These are phyloP conservation scores for Acronicta leporina DNA, from an alignment of 2,888 invertebrate genomes.

Conservation along the genomic window DNA sequence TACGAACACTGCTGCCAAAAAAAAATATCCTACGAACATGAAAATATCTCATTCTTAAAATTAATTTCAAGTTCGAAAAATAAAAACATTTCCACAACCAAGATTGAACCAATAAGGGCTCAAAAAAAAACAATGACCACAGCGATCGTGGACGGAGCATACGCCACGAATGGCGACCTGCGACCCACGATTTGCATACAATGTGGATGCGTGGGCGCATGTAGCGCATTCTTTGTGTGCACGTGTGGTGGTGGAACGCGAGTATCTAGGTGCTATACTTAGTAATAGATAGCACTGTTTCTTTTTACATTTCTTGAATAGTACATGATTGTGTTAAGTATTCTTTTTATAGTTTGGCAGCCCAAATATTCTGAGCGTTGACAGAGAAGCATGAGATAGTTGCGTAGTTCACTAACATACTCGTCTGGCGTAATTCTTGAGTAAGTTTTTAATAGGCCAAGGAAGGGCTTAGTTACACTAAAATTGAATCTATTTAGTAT, in stretches of 20 bases:
- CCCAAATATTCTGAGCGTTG: slow-evolving; percentile 33
- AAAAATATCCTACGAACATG: background rate
- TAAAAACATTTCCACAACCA: slow-evolving; percentile 34
- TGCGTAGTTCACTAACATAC: slow-evolving; percentile 22
- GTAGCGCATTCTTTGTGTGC: slow-evolving; percentile 70
- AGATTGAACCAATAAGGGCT: slow-evolving; percentile 66
- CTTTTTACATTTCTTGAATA: slow-evolving; percentile 43
- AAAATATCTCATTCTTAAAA: slow-evolving; percentile 9
- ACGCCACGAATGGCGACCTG: slow-evolving; percentile 77
- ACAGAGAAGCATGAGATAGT: slow-evolving; percentile 45
- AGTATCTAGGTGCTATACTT: slow-evolving; percentile 48
- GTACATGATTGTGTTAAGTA: slow-evolving; percentile 4
- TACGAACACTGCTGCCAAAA: background rate
- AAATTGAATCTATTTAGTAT: too few species aligned
- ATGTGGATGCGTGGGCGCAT: slow-evolving; percentile 82
- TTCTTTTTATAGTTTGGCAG: slow-evolving; percentile 22
- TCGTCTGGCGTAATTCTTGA: slow-evolving; percentile 7
- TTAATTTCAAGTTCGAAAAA: slow-evolving; percentile 41
- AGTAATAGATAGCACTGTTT: slow-evolving; percentile 36
- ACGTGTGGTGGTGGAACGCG: slow-evolving; percentile 65
- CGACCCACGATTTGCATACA: slow-evolving; percentile 88
- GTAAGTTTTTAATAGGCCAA: too few species aligned
- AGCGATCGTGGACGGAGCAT: slow-evolving; percentile 46
- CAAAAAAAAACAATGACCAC: slow-evolving; percentile 56
- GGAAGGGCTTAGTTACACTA: background rate